A percentile compares a stretch with the other conserved stretches of the same genome.
These are phyloP conservation scores for Xanthia togata DNA, from an alignment of 2,888 invertebrate genomes.

Conservation along the genomic window DNA sequence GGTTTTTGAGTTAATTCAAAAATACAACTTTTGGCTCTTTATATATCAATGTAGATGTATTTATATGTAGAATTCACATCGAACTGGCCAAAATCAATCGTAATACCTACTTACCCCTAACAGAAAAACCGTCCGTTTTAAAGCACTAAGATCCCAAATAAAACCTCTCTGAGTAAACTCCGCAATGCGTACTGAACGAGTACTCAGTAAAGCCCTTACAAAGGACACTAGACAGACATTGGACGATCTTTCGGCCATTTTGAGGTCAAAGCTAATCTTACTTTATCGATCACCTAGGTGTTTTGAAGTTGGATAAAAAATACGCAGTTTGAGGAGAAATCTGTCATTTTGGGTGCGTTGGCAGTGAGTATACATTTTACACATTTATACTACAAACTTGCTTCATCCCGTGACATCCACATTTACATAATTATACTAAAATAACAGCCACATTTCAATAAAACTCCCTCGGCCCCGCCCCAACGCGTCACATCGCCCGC, in stretches of 20 bases:
- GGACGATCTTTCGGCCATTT: slow-evolving; percentile 37
- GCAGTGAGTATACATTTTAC: background rate
- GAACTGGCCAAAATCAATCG: background rate
- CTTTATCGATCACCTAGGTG: slow-evolving; percentile 46
- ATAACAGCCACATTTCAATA: too few species aligned
- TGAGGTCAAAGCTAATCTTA: slow-evolving; percentile 50
- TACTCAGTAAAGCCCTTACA: slow-evolving; percentile 35
- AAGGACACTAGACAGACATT: slow-evolving; percentile 42
- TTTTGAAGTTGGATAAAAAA: slow-evolving; percentile 17
- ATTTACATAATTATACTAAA: too few species aligned
- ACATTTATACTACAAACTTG: too few species aligned
- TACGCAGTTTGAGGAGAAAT: background rate
- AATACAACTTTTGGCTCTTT: too few species aligned
- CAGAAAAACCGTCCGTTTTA: background rate
- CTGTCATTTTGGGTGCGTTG: background rate
- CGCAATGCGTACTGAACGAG: slow-evolving; percentile 51
- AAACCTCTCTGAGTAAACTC: slow-evolving; percentile 26
- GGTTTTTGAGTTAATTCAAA: too few species aligned
- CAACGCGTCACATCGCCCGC: too few species aligned
- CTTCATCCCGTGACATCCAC: too few species aligned
- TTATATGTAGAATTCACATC: background rate
- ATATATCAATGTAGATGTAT: background rate
- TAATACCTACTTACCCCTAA: background rate
- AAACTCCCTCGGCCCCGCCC: too few species aligned
- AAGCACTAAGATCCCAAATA: slow-evolving; percentile 19